phyloP scores from a whole-genome alignment of 2,113 vertebrate species.

The Camelus bactrianus region DNA sequence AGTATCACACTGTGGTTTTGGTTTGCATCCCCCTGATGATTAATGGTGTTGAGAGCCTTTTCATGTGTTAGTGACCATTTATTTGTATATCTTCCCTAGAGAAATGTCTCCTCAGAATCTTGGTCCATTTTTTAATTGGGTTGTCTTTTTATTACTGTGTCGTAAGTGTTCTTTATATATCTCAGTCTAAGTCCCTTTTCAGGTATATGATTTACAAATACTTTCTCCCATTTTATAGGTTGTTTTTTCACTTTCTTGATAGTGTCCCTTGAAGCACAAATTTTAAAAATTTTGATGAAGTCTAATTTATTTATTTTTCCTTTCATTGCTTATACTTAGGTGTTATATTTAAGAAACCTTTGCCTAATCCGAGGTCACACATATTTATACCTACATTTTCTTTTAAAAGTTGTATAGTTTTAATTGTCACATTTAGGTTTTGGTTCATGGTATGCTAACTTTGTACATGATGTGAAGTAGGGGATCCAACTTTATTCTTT shows the following conservation, averaged over 20 bases:
- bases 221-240: background rate
- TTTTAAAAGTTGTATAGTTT: background rate
- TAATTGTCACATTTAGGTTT: background rate
- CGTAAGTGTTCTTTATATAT: background rate
- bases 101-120: background rate
- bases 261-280: background rate
- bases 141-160: background rate
- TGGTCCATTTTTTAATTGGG: background rate
- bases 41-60: background rate
- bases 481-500: background rate
- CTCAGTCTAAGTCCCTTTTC: background rate
- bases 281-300: constrained; percentile 16
- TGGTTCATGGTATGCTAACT: background rate
- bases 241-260: background rate
- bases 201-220: background rate
- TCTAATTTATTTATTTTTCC: constrained; percentile 42
- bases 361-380: background rate
- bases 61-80: background rate
- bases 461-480: background rate
- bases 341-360: background rate
- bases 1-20: background rate
- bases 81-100: background rate
- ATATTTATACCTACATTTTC: background rate
- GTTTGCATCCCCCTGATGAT: background rate
- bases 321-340: background rate